Evolutionary conservation across 2,888 invertebrate species (phyloP).

Genomic region (Megastigmus dorsalis): DNA sequence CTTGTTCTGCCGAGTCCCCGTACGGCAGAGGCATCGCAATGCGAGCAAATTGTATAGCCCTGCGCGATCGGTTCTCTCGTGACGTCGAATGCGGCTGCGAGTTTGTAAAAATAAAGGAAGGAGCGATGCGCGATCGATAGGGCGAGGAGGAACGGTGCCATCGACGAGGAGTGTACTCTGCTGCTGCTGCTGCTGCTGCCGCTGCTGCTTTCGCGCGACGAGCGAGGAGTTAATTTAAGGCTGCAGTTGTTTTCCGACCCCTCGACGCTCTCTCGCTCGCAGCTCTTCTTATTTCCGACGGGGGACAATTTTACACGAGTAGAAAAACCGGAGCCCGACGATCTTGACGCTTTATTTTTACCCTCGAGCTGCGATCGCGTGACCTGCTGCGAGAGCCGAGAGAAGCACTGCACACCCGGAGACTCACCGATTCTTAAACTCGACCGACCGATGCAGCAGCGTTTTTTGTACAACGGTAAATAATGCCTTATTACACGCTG

Average conservation of each 20-base stretch:
- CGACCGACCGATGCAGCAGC: too few species aligned
- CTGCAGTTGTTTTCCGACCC: slow-evolving; percentile 21
- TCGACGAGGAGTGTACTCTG: neutral
- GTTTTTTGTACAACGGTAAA: too few species aligned
- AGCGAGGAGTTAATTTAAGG: slow-evolving; percentile 39
- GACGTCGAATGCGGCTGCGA: too few species aligned
- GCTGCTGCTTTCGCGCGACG: too few species aligned
- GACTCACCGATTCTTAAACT: too few species aligned
- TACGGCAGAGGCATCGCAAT: neutral
- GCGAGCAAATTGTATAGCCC: neutral
- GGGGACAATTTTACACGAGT: slow-evolving; percentile 12
- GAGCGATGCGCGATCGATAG: too few species aligned
- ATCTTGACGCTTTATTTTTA: slow-evolving; percentile 35
- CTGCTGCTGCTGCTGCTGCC: too few species aligned
- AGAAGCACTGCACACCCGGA: too few species aligned
- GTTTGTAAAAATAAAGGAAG: neutral
- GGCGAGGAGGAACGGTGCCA: slow-evolving; percentile 4
- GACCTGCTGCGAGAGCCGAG: too few species aligned
- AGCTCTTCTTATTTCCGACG: slow-evolving; percentile 16
- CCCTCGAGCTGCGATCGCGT: too few species aligned
- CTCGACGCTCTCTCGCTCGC: too few species aligned
- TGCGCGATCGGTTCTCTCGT: neutral
- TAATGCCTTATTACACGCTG: too few species aligned
- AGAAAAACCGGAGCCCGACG: neutral
- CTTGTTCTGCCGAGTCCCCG: slow-evolving; percentile 13